Conservation (phyloP, 1,140 invertebrate genomes). For the Pseudomyrmex flavicornis region DNA sequence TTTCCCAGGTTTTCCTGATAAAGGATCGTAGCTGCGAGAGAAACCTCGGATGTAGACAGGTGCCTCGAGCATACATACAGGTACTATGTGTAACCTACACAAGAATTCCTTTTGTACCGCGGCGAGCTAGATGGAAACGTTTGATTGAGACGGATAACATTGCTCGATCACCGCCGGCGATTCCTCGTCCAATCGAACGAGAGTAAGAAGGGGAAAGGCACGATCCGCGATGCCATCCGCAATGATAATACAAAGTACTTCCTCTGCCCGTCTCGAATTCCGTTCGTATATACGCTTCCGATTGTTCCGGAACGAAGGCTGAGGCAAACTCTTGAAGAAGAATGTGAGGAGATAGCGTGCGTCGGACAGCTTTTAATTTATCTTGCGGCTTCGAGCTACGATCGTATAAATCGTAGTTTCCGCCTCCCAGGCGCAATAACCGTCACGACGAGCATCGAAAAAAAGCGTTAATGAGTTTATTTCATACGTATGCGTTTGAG, state of each 20-base stretch:
- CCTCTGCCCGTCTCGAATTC: background rate
- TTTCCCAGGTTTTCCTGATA: constrained; percentile 62
- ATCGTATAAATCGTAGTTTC: constrained; percentile 59
- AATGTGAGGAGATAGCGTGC: too few relatives aligned
- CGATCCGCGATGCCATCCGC: background rate
- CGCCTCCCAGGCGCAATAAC: constrained; percentile 49
- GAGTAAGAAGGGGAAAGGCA: background rate
- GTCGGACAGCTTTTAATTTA: constrained; percentile 55
- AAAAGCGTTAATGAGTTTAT: constrained; percentile 56
- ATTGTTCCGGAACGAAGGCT: background rate
- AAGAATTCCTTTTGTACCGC: constrained; percentile 66
- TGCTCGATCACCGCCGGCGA: constrained; percentile 65
- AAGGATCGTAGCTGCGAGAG: constrained; percentile 47
- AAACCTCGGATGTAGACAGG: background rate
- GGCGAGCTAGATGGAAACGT: constrained; percentile 50
- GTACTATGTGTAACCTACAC: constrained; percentile 27
- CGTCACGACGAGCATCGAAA: constrained; percentile 20
- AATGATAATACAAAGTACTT: constrained; percentile 53
- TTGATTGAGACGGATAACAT: constrained; percentile 72
- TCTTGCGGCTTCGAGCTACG: constrained; percentile 12
- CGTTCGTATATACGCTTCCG: background rate
- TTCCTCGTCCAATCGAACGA: constrained; percentile 61
- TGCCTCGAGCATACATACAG: background rate
- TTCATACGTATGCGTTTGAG: constrained; percentile 49
- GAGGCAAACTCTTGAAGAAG: background rate